Evolutionary conservation across 2,888 invertebrate genomes (phyloP), one percentile per base, ranked within the genome.

Genomic region (Toxonevra muliebris): DNA sequence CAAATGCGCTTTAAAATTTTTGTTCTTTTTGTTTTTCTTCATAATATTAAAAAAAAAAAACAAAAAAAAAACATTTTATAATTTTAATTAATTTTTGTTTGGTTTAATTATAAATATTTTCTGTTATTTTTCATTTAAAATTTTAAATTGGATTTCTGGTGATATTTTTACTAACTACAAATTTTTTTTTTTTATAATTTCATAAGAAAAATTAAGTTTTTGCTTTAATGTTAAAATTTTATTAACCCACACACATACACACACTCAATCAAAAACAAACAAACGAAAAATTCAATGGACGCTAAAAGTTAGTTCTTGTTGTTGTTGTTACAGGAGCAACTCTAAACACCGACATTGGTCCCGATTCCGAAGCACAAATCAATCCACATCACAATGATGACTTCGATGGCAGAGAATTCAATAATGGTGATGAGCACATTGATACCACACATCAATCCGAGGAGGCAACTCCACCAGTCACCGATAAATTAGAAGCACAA

Each of bases 321-420:
- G 88, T 88, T 88, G 89, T 87, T 84, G 87, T 87, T 87, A 82
- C 89, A 89, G 89, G 89, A 81, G 88, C 88, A 75, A 88, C 88
- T 64, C 87, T 88, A 76, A 88, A 88, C 81, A 88, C 88, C 72
- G 89, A 89, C 80, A 87, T 89, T 76, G 80, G 85, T 74, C 89
- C 89, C 60, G 89, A 89, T 79, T 88, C 88, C 61, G 89, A 86
- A 73, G 89, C 89, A 74, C 89, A 89, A 69, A 89, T 89, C 76
- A 89, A 89, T 71, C 89, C 89, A 50, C 86, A 89, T 12, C 88
- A 87, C 53, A 85, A 88, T 30, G 85, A 84, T 41, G 88, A 89
- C 73, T 88, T 88, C 71, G 85, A 85, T 67, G 89, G 88, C 66
- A 79, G 82, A 76, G 85, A 83, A 64, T 79, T 79, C 59, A 77